phyloP scores from a whole-genome alignment of 2,113 vertebrate genomes.

The Mustela lutreola region DNA sequence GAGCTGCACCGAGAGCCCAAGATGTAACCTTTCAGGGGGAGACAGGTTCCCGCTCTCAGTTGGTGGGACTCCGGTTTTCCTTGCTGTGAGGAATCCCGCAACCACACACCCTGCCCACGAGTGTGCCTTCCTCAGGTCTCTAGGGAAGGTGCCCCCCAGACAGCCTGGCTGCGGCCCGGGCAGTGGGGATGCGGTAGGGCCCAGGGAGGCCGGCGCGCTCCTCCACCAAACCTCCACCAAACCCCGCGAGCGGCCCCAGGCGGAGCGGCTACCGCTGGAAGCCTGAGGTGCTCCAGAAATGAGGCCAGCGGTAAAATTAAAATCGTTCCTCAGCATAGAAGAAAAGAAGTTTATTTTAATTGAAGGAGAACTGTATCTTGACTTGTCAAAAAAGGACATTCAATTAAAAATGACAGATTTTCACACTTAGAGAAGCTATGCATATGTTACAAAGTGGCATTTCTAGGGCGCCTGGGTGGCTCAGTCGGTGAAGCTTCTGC shows the following conservation, averaged over 20 bases:
- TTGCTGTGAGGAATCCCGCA: background rate
- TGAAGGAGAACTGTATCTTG: background rate
- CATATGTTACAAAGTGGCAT: background rate
- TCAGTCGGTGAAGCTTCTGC: too few species aligned
- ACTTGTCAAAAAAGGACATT: background rate
- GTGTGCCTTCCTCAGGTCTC: background rate
- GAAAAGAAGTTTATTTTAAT: background rate
- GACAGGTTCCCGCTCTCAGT: background rate
- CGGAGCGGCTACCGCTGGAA: background rate
- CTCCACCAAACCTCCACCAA: too few species aligned
- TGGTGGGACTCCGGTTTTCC: background rate
- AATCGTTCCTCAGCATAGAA: constrained; percentile 16
- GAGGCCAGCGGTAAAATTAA: background rate
- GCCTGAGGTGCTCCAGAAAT: background rate
- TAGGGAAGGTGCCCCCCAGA: background rate
- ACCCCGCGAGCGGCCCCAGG: too few species aligned
- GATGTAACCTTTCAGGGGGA: background rate
- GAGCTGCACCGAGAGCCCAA: background rate
- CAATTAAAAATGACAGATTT: background rate
- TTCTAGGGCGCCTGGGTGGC: background rate
- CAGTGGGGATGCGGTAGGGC: background rate
- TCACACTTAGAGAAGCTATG: background rate
- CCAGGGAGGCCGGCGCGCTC: background rate
- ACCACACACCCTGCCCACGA: background rate
- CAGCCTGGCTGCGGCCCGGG: too few species aligned